Evolutionary conservation across 2,797 vertebrate species (phyloP).

Genomic region (Melanotaenia pygmaea): DNA sequence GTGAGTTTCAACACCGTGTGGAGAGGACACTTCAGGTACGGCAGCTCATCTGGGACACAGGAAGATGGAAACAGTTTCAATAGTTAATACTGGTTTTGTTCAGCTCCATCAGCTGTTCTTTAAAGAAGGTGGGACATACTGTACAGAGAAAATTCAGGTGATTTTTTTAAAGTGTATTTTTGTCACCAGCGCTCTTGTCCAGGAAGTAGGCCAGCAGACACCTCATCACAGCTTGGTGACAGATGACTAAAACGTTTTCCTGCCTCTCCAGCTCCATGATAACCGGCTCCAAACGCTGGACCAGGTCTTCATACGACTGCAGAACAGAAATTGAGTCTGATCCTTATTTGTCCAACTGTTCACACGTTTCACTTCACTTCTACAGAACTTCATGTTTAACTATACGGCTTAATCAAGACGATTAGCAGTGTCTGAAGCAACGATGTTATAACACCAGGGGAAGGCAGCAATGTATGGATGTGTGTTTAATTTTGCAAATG

Average conservation of each 20-base stretch:
- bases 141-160: conserved; percentile 49
- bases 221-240: conserved; percentile 88
- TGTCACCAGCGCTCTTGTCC: conserved; percentile 71
- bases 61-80: not conserved
- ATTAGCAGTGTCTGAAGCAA: too few relatives aligned
- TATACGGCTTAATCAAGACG: too few relatives aligned
- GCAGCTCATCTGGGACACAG: conserved; percentile 82
- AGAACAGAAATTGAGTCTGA: too few relatives aligned
- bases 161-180: conserved; percentile 40
- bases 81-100: too few relatives aligned
- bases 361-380: too few relatives aligned
- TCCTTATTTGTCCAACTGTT: too few relatives aligned
- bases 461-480: too few relatives aligned
- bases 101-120: too few relatives aligned
- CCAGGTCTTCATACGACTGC: conserved; percentile 92
- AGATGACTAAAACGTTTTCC: conserved; percentile 83
- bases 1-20: conserved; percentile 92
- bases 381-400: too few relatives aligned
- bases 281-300: conserved; percentile 92
- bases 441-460: too few relatives aligned
- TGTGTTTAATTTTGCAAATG: too few relatives aligned
- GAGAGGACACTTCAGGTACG: conserved; percentile 88
- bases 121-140: not conserved
- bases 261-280: conserved; percentile 96
- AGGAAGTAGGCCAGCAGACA: conserved; percentile 93